These are phyloP conservation scores for Micronisus gabar DNA, from an alignment of 2,113 vertebrate species.

Conservation along the genomic window DNA sequence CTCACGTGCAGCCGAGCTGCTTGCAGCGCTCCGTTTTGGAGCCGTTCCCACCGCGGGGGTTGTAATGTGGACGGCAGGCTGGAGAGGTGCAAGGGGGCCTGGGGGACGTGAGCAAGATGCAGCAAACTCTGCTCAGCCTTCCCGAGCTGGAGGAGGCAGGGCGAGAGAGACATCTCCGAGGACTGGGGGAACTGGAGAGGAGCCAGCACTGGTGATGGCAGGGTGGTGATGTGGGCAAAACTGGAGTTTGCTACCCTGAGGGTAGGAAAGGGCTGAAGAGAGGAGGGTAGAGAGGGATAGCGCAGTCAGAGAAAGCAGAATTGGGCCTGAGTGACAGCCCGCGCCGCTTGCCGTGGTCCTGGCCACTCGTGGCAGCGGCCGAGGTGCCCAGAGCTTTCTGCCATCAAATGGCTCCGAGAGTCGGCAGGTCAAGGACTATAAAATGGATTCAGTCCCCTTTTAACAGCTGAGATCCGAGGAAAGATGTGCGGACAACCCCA, in stretches of 20 bases:
- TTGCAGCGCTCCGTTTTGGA: neutral
- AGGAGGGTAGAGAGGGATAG: neutral
- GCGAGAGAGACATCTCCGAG: neutral
- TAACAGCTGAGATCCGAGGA: neutral
- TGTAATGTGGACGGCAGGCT: neutral
- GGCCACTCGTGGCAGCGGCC: accelerated
- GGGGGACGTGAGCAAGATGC: neutral
- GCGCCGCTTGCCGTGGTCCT: neutral
- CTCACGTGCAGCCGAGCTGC: neutral
- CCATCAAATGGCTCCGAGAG: neutral
- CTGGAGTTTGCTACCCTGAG: neutral
- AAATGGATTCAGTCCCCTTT: neutral
- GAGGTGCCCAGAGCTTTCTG: neutral
- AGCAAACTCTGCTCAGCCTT: neutral
- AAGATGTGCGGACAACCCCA: neutral
- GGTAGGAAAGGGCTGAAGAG: neutral
- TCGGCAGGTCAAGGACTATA: neutral
- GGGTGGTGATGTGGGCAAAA: neutral
- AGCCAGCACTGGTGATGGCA: neutral
- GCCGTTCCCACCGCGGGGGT: neutral
- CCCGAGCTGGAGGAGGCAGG: neutral
- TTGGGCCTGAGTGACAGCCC: neutral
- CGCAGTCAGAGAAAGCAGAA: neutral
- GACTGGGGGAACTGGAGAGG: neutral
- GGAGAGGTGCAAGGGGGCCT: neutral